phyloP scores from a whole-genome alignment of 2,797 vertebrate species.

The Morus bassanus region DNA sequence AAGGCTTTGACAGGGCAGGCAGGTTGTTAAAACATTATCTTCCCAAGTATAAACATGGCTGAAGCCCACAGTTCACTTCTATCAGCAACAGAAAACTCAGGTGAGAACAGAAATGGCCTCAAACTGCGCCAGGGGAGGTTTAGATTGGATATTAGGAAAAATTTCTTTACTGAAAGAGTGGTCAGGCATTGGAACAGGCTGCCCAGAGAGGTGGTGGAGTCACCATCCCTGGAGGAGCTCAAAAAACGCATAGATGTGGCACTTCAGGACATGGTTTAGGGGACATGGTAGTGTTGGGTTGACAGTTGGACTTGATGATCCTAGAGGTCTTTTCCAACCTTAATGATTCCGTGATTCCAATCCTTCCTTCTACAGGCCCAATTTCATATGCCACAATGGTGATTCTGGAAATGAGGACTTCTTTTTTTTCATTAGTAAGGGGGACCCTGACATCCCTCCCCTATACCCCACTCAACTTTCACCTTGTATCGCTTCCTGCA shows the following conservation, averaged over 20 bases:
- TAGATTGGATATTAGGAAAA: too few relatives aligned
- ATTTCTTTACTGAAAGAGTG: too few relatives aligned
- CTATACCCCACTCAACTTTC: background rate
- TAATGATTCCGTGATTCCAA: too few relatives aligned
- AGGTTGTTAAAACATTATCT: background rate
- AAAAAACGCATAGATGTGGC: too few relatives aligned
- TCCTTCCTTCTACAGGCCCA: background rate
- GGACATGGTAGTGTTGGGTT: too few relatives aligned
- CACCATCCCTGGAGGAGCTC: too few relatives aligned
- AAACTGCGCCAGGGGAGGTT: too few relatives aligned
- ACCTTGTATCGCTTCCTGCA: background rate
- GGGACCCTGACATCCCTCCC: background rate
- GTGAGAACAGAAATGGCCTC: background rate
- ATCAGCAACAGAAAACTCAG: background rate
- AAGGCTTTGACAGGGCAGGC: background rate
- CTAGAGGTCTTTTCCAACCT: too few relatives aligned
- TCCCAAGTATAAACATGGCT: accelerated
- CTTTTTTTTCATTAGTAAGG: background rate
- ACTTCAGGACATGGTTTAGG: too few relatives aligned
- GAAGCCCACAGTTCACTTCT: background rate
- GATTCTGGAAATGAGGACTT: background rate
- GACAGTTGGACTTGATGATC: too few relatives aligned
- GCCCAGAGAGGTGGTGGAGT: too few relatives aligned
- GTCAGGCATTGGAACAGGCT: too few relatives aligned
- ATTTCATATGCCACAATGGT: background rate